Evolutionary conservation across 2,888 invertebrate species (phyloP).

Genomic region (Mystacides longicornis): DNA sequence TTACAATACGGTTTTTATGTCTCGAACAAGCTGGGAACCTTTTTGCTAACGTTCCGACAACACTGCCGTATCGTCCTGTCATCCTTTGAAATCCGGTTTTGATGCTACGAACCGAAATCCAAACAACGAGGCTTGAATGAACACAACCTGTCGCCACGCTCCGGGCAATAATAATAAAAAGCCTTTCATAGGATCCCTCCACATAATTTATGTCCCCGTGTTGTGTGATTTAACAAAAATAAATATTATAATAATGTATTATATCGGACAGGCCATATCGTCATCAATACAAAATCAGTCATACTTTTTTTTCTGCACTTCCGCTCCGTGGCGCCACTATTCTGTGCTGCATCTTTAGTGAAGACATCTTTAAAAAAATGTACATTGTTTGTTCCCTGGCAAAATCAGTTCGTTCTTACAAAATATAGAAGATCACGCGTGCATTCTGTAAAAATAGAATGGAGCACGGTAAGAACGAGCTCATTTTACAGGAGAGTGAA

Average conservation of each 20-base stretch:
- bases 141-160: constrained; percentile 5
- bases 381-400: too few species aligned
- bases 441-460: too few species aligned
- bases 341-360: too few species aligned
- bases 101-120: background rate
- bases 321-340: constrained; percentile 8
- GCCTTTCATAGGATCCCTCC: background rate
- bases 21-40: too few species aligned
- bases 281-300: too few species aligned
- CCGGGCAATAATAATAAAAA: background rate
- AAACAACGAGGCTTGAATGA: constrained; percentile 12
- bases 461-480: too few species aligned
- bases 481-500: too few species aligned
- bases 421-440: too few species aligned
- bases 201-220: background rate
- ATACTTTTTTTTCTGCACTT: constrained; percentile 8
- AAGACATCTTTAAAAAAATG: too few species aligned
- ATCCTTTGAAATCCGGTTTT: background rate
- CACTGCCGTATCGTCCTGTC: background rate
- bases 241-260: background rate
- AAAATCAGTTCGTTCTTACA: too few species aligned
- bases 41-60: too few species aligned
- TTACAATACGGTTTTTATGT: too few species aligned
- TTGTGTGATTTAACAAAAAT: background rate
- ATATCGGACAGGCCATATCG: background rate